phyloP scores from a whole-genome alignment of 2,888 invertebrate species.

The Eupeodes latifasciatus region DNA sequence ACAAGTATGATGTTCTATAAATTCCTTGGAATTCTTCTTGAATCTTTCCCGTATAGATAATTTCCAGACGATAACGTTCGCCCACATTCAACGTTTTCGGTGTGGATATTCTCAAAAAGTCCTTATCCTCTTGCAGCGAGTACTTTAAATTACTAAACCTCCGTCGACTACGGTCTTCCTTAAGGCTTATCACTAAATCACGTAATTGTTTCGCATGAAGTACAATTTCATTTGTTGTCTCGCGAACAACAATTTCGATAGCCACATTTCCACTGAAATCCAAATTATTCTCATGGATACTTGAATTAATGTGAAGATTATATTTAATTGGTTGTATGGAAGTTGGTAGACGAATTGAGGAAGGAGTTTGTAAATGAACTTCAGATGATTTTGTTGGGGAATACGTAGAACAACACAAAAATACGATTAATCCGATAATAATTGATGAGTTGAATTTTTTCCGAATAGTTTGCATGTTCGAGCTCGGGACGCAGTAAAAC shows the following conservation, averaged over 20 bases:
- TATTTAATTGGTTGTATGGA: slow-evolving; percentile 13
- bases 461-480: slow-evolving; percentile 3
- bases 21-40: neutral
- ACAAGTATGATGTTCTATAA: slow-evolving; percentile 10
- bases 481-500: neutral
- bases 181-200: neutral
- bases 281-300: slow-evolving; percentile 1
- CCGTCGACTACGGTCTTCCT: neutral
- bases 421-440: neutral
- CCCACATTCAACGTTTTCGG: neutral
- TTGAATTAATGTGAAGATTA: slow-evolving; percentile 5
- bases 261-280: neutral
- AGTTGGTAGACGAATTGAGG: slow-evolving; percentile 10
- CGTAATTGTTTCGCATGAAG: slow-evolving; percentile 13
- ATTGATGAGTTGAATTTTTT: neutral
- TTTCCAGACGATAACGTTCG: slow-evolving; percentile 24
- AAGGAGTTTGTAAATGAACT: neutral
- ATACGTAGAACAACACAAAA: neutral
- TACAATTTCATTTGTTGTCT: neutral
- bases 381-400: neutral
- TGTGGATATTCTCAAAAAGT: neutral
- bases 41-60: neutral
- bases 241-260: neutral
- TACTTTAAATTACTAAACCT: slow-evolving; percentile 8
- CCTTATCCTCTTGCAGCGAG: neutral